phyloP scores from a whole-genome alignment of 1,140 invertebrate genomes.

The Pantala flavescens region DNA sequence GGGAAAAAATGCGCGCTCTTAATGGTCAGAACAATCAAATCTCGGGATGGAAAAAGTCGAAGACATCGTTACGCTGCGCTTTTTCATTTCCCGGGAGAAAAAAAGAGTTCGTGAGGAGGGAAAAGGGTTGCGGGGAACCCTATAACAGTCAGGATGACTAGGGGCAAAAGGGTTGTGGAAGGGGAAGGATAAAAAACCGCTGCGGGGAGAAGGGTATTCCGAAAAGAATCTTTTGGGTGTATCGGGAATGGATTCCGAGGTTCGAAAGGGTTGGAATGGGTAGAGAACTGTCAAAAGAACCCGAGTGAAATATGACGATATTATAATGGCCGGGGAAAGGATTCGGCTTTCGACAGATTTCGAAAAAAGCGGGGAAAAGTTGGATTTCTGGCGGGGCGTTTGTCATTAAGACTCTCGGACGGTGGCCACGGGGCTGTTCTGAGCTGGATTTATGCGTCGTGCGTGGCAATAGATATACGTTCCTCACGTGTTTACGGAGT shows the following conservation, averaged over 20 bases:
- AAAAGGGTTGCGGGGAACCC: not conserved
- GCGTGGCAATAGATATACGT: no score
- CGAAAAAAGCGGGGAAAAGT: not conserved
- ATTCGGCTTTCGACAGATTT: not conserved
- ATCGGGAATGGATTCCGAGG: not conserved
- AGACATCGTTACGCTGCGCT: not conserved
- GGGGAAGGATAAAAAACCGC: not conserved
- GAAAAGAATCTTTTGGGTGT: not conserved
- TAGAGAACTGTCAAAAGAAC: not conserved
- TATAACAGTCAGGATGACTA: not conserved
- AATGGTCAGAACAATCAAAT: slow-evolving; percentile 4
- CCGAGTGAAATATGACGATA: slow-evolving; percentile 1
- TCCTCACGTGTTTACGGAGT: no score
- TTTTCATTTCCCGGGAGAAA: not conserved
- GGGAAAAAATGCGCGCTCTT: not conserved
- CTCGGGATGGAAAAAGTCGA: not conserved
- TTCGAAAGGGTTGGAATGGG: not conserved
- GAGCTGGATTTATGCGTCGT: no score
- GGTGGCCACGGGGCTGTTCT: no score
- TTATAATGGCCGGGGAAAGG: not conserved
- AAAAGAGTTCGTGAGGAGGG: not conserved
- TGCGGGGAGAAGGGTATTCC: not conserved
- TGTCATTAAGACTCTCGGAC: no score
- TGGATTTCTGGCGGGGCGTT: not conserved
- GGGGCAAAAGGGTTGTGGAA: not conserved